These are phyloP conservation scores for Musca domestica DNA, from an alignment of 1,140 invertebrate genomes.

Conservation along the genomic window DNA sequence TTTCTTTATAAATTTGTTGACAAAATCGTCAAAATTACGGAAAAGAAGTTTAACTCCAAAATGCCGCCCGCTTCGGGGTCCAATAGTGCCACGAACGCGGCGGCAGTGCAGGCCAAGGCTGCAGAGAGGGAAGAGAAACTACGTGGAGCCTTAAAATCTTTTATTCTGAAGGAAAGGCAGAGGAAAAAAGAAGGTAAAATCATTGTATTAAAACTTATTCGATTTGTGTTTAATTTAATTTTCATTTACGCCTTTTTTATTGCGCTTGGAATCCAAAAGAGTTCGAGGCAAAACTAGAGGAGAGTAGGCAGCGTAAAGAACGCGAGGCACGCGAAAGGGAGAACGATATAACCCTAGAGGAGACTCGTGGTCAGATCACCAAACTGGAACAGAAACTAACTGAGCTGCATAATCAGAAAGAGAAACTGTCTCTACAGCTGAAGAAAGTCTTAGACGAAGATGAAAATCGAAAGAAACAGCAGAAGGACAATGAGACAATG, in stretches of 20 bases:
- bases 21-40: conserved; percentile 51
- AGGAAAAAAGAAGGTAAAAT: conserved; percentile 80
- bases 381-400: conserved; percentile 76
- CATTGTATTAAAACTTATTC: neutral
- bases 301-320: conserved; percentile 82
- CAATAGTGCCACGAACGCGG: conserved; percentile 42
- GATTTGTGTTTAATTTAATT: conserved; percentile 26
- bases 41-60: conserved; percentile 37
- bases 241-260: neutral
- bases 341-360: conserved; percentile 60
- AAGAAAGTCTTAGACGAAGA: conserved; percentile 94
- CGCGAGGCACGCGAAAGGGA: conserved; percentile 87
- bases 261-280: conserved; percentile 57
- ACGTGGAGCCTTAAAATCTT: conserved; percentile 81
- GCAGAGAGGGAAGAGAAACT: conserved; percentile 79
- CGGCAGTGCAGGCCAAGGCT: conserved; percentile 53
- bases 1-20: conserved; percentile 1
- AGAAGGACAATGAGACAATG: conserved; percentile 60
- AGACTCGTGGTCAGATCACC: conserved; percentile 86
- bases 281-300: conserved; percentile 86
- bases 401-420: conserved; percentile 84
- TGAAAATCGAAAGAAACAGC: conserved; percentile 78
- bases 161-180: conserved; percentile 84
- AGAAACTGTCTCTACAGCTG: conserved; percentile 86
- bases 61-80: conserved; percentile 38